phyloP scores from a whole-genome alignment of 2,888 invertebrate species.

The Mylabris sibirica region DNA sequence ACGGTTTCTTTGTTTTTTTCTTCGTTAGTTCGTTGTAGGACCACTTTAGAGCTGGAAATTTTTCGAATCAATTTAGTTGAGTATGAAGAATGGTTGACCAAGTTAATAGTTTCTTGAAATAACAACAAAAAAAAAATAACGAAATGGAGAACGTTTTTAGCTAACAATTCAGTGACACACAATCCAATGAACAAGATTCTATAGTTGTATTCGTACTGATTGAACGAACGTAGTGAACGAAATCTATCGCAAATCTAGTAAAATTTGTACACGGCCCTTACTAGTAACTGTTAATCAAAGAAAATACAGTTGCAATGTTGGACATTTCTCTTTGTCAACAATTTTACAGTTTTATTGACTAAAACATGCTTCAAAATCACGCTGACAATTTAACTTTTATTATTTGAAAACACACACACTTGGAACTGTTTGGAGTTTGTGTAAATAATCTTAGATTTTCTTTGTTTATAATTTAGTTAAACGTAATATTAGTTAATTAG shows the following conservation, averaged over 20 bases:
- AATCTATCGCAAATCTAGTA: slow-evolving; percentile 42
- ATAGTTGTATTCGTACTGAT: slow-evolving; percentile 47
- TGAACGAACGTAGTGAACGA: slow-evolving; percentile 47
- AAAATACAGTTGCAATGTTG: slow-evolving; percentile 17
- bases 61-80: slow-evolving; percentile 11
- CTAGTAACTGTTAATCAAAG: slow-evolving; percentile 44
- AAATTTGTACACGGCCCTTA: slow-evolving; percentile 44
- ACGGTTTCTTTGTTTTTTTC: background rate
- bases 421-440: slow-evolving; percentile 6
- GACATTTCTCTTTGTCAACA: slow-evolving; percentile 21
- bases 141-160: slow-evolving; percentile 32
- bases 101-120: slow-evolving; percentile 27
- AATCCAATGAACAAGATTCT: slow-evolving; percentile 46
- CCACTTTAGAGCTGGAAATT: background rate
- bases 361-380: slow-evolving; percentile 30
- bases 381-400: slow-evolving; percentile 26
- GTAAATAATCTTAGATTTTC: slow-evolving; percentile 14
- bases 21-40: too few relatives aligned
- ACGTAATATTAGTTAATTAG: slow-evolving; percentile 12
- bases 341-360: slow-evolving; percentile 23
- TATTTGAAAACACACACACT: slow-evolving; percentile 17
- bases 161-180: slow-evolving; percentile 47
- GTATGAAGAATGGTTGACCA: slow-evolving; percentile 8
- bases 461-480: slow-evolving; percentile 14
- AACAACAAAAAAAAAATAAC: slow-evolving; percentile 10